Conservation (phyloP, 2,797 vertebrate genomes). For the Australoheros facetus region DNA sequence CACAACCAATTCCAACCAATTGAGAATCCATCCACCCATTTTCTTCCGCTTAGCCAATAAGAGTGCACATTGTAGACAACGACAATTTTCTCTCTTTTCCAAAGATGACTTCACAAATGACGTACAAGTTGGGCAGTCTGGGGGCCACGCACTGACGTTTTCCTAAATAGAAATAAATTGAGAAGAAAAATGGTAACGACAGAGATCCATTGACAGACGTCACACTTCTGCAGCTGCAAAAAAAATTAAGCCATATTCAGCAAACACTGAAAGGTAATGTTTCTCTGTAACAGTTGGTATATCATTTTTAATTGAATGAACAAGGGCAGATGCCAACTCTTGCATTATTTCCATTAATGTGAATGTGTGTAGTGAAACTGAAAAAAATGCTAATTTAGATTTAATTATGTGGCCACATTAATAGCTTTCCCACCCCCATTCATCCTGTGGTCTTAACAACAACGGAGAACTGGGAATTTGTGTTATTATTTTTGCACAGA, state of each 20-base stretch:
- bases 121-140: neutral
- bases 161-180: neutral
- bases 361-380: neutral
- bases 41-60: neutral
- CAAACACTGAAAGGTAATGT: neutral
- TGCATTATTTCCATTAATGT: neutral
- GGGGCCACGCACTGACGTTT: neutral
- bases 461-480: neutral
- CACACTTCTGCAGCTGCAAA: neutral
- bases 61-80: neutral
- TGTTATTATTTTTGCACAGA: neutral
- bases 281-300: neutral
- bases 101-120: neutral
- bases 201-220: neutral
- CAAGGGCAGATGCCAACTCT: neutral
- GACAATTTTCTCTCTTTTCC: neutral
- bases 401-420: constrained; percentile 5
- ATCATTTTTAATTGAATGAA: neutral
- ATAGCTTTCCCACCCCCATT: neutral
- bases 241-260: neutral
- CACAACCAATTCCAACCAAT: neutral
- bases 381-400: neutral
- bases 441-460: neutral
- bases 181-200: neutral
- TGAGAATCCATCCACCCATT: neutral